Evolutionary conservation across 2,797 vertebrate genomes (phyloP).

Genomic region (Megalops cyprinoides): DNA sequence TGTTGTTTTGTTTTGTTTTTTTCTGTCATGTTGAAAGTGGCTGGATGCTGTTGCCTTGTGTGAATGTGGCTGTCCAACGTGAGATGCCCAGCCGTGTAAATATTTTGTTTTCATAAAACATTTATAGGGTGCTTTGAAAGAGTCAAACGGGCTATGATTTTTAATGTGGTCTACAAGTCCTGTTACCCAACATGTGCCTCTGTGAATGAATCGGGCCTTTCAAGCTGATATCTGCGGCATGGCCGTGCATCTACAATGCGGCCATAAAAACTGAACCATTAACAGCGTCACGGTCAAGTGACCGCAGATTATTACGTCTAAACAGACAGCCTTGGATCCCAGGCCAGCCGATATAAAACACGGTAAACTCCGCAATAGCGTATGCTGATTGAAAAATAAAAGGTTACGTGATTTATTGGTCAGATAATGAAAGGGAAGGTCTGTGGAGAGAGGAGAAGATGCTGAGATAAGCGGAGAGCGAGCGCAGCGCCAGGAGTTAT

Average conservation of each 20-base stretch:
- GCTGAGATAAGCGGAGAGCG: not conserved
- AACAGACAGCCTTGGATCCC: not conserved
- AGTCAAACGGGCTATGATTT: not conserved
- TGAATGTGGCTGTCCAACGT: not conserved
- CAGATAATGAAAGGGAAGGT: not conserved
- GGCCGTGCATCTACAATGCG: not conserved
- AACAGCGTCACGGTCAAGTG: conserved; percentile 16
- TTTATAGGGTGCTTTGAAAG: not conserved
- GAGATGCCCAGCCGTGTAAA: not conserved
- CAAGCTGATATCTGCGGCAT: not conserved
- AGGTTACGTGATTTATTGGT: conserved; percentile 20
- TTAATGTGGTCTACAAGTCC: conserved; percentile 10
- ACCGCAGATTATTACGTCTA: conserved; percentile 18
- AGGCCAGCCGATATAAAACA: not conserved
- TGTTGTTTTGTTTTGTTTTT: not conserved
- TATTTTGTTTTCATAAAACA: not conserved
- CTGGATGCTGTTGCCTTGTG: not conserved
- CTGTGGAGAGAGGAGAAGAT: not conserved
- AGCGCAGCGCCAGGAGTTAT: too few relatives aligned
- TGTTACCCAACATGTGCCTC: not conserved
- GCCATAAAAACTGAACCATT: conserved; percentile 24
- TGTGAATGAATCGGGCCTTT: not conserved
- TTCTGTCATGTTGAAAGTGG: not conserved
- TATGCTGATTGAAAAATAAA: conserved; percentile 28
- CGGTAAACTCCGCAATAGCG: conserved; percentile 4